These are phyloP conservation scores for Pantherophis alleghaniensis DNA, from an alignment of 2,797 vertebrate genomes.

Conservation along the genomic window DNA sequence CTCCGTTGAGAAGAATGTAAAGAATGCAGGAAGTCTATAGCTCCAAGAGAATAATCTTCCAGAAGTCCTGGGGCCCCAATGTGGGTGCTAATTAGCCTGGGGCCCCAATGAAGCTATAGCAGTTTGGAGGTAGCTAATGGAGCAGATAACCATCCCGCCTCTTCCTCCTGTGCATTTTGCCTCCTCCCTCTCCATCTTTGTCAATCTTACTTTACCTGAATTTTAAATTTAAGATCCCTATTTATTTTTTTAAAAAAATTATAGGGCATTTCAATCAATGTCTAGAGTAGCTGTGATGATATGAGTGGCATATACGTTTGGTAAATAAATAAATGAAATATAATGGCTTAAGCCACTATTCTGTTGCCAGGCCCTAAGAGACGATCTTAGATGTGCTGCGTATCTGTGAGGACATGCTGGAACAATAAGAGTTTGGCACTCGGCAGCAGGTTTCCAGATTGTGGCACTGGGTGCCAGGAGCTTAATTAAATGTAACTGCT, in stretches of 20 bases:
- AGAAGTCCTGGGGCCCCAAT: not conserved
- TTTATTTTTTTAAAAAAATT: not conserved
- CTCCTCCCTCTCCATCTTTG: too few species aligned
- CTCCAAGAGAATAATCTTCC: not conserved
- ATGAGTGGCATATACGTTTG: not conserved
- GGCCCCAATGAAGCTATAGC: not conserved
- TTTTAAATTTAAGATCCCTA: not conserved
- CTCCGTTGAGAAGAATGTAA: not conserved
- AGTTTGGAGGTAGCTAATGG: not conserved
- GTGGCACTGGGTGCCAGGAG: not conserved
- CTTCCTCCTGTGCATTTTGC: not conserved
- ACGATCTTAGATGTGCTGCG: not conserved
- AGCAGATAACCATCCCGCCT: not conserved
- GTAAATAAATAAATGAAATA: not conserved
- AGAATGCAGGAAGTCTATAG: not conserved
- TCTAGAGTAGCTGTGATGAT: not conserved
- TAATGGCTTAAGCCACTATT: not conserved
- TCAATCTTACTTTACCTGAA: not conserved
- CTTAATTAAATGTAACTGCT: not conserved
- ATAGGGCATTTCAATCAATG: not conserved
- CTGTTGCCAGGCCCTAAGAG: not conserved
- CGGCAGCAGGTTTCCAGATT: not conserved
- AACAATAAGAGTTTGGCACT: not conserved
- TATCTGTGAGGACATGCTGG: not conserved
- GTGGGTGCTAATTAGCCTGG: not conserved